Evolutionary conservation across 2,888 invertebrate genomes (phyloP).

Genomic region (Cantharis rustica): DNA sequence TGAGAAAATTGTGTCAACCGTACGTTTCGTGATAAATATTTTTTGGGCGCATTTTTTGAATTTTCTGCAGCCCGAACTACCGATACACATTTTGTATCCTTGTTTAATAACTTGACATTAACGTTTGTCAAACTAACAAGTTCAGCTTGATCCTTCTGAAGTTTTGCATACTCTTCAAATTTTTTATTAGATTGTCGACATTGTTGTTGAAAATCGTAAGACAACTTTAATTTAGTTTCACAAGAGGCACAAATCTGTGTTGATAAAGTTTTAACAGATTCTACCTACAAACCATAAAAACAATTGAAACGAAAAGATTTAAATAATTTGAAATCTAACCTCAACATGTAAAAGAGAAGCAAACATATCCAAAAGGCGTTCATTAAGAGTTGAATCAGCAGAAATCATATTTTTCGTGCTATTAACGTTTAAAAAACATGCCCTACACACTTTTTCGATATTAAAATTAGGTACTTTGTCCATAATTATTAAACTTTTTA

Average conservation of each 20-base stretch:
- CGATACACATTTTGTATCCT: background rate
- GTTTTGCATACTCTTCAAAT: constrained; percentile 19
- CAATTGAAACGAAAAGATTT: background rate
- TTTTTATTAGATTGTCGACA: constrained; percentile 39
- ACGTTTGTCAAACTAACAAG: background rate
- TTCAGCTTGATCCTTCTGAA: background rate
- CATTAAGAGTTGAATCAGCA: constrained; percentile 27
- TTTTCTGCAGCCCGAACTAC: background rate
- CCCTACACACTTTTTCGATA: constrained; percentile 38
- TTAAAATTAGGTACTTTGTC: background rate
- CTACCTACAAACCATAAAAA: constrained; percentile 31
- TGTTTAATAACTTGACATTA: background rate
- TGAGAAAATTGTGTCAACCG: constrained; percentile 36
- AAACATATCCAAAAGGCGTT: constrained; percentile 36
- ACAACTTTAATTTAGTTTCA: constrained; percentile 40
- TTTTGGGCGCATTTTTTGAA: background rate
- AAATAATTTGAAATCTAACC: constrained; percentile 27
- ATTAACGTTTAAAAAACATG: constrained; percentile 37
- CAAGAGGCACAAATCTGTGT: constrained; percentile 38
- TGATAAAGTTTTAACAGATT: constrained; percentile 34
- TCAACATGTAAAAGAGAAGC: constrained; percentile 33
- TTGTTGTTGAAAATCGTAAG: constrained; percentile 41
- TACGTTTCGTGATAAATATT: constrained; percentile 18
- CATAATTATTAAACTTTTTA: background rate
- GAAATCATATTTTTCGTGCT: constrained; percentile 36